Base-by-base conservation (phyloP, 2,797 vertebrate genomes). In the Poliocrania exsul region DNA sequence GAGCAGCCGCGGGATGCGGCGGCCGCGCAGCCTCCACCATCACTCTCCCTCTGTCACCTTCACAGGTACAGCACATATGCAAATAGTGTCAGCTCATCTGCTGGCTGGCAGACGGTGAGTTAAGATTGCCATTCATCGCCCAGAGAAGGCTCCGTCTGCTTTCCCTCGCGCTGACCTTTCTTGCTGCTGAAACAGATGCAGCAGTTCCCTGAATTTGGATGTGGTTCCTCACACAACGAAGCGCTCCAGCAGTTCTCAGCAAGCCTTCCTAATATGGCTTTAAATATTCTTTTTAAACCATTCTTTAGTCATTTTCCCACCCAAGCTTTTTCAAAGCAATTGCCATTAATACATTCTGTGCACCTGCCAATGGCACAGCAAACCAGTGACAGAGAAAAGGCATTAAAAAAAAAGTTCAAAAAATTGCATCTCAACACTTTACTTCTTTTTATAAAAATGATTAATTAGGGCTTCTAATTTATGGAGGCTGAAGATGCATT, bases 21-120 rank as follows among this genome's bases (percentile, higher is more conserved):
- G 82, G 86, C 95, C 87, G 66, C 79, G 81, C 57, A 46, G 88
- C 35, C 82, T 8, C n/a, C 72, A 7, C 88, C 88, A 28, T 91
- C 77, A 66, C 91, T 97, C 94, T 88, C 62, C 4, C 91, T 83
- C 92, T 87, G 64, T 92, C 95, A 96, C 97, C 94, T 96, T 95
- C 94, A 71, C 95, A 97, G 93, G 93, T 95, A 69, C 71, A 66
- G 87, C 92, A 58, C 92, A 81, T 83, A 90, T 92, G 95, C 96
- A 93, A 86, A 93, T 90, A 78, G 75, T 71, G 95, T 50, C 95
- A 86, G 95, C 92, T 92, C 94, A 86, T 91, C 94, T 95, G 95
- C 92, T 65, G 72, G 44, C 77, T 88, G 95, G 78, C 95, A 96
- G 88, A 66, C 90, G 90, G 85, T 29, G 93, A 88, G 65, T 85